Conservation (phyloP, 1,140 invertebrate genomes). For the Cotesia vestalis region DNA sequence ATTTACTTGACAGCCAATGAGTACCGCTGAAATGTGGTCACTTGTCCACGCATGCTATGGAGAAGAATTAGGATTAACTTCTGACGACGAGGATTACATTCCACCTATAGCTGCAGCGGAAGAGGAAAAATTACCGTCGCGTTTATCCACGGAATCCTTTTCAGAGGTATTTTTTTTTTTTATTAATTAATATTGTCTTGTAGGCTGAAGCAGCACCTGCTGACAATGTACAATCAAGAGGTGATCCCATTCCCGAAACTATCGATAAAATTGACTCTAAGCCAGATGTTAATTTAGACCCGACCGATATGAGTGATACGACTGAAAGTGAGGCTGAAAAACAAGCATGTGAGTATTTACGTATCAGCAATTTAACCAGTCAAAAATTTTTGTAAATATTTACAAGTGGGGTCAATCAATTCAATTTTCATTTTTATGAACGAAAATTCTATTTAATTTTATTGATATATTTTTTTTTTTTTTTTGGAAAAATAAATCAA, state of each 20-base stretch:
- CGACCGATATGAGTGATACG: conserved; percentile 83
- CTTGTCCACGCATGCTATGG: conserved; percentile 90
- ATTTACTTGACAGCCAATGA: conserved; percentile 73
- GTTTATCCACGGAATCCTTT: conserved; percentile 68
- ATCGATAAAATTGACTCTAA: conserved; percentile 41
- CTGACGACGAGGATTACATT: conserved; percentile 91
- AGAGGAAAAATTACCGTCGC: conserved; percentile 67
- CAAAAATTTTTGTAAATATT: no score
- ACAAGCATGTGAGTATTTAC: conserved; percentile 55
- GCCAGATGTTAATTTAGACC: conserved; percentile 57
- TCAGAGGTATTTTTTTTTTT: conserved; percentile 59
- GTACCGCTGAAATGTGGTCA: conserved; percentile 88
- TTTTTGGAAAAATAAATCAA: no score
- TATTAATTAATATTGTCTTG: not conserved
- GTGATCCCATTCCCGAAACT: conserved; percentile 40
- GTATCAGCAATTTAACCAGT: no score
- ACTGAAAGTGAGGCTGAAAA: conserved; percentile 82
- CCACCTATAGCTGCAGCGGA: conserved; percentile 64
- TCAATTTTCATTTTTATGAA: no score
- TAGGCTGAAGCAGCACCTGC: not conserved
- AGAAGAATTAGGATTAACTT: conserved; percentile 89
- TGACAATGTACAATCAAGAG: conserved; percentile 9
- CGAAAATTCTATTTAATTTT: no score
- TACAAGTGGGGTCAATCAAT: no score
- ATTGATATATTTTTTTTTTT: no score